Evolutionary conservation across 2,797 vertebrate species (phyloP), one percentile per base, ranked within the genome.

Genomic region (Semaprochilodus insignis): DNA sequence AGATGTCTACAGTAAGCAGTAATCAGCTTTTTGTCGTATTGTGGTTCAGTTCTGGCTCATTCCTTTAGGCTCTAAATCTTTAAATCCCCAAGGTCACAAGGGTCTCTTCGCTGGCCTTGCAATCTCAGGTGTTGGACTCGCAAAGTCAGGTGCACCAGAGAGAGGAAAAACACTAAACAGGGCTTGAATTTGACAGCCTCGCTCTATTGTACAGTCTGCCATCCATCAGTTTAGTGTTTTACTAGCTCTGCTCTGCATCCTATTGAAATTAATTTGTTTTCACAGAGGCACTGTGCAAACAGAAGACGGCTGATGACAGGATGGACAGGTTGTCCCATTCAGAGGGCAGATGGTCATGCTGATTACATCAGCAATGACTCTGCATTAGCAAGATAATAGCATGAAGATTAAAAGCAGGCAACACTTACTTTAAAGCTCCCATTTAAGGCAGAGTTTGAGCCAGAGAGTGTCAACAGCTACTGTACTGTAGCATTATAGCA

Each of bases 271-370:
- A 67, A 74, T 51, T 40, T 21, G 71, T 77, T 65, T 54, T 60
- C 25, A 73, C 71, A 63, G 60, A 81, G 19, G 59, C 17, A 8
- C 27, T 70, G 54, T 57, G 57, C 59, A n/a, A 79, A 74, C 66
- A 60, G 59, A 67, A 79, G 51, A 77, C 0, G 31, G 31, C 59
- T 52, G 65, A 75, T 44, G 54, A 78, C 21, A 81, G 63, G 54
- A 44, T 19, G 57, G 62, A 77, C 60, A 95, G 94, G 60, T 62
- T 62, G 76, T 82, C 87, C 87, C 85, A 82, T 87, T 77, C 51
- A 15, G 86, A 90, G 90, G 89, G 86, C 92, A 93, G 90, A 93
- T 88, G 90, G 91, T 87, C 88, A 91, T 88, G 88, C 86, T 90
- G 89, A 91, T 92, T 91, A 84, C 91, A 89, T 84, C 88, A 69